These are phyloP conservation scores for Gibbula magus DNA, from an alignment of 2,888 invertebrate species.

Conservation along the genomic window DNA sequence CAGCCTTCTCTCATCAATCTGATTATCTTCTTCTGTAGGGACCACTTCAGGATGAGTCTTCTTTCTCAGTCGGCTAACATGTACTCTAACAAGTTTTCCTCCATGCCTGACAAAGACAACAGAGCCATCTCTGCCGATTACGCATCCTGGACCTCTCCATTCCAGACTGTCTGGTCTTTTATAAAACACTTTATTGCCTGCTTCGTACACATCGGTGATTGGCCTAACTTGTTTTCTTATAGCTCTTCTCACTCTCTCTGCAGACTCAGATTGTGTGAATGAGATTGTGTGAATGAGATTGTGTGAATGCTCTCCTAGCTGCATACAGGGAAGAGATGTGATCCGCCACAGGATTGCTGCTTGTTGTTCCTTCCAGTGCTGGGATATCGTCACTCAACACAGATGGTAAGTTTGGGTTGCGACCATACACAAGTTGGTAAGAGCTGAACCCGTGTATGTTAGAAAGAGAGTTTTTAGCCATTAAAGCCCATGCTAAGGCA, in stretches of 20 bases:
- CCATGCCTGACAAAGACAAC: conserved; percentile 18
- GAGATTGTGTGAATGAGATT: too few species aligned
- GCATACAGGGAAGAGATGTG: conserved; percentile 25
- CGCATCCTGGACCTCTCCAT: conserved; percentile 5
- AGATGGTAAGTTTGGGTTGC: conserved; percentile 31
- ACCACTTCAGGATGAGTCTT: not conserved
- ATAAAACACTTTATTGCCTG: conserved; percentile 9
- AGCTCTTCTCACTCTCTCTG: not conserved
- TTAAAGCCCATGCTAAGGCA: conserved; percentile 23
- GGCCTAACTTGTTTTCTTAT: conserved; percentile 9
- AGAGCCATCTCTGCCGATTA: conserved; percentile 2
- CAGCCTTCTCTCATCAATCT: not conserved
- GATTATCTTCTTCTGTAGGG: not conserved
- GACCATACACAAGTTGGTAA: conserved; percentile 30
- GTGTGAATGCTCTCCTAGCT: conserved; percentile 21
- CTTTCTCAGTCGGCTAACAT: not conserved
- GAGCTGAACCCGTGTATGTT: conserved; percentile 18
- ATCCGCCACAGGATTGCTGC: conserved; percentile 18
- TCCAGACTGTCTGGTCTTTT: conserved; percentile 7
- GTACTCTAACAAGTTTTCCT: not conserved
- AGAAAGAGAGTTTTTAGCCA: conserved; percentile 27
- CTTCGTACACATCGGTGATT: not conserved
- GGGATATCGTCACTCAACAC: conserved; percentile 29
- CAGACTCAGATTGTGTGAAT: conserved; percentile 2
- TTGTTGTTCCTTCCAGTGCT: conserved; percentile 27